Conservation (phyloP, 2,113 vertebrate species). For the Rhea pennata region DNA sequence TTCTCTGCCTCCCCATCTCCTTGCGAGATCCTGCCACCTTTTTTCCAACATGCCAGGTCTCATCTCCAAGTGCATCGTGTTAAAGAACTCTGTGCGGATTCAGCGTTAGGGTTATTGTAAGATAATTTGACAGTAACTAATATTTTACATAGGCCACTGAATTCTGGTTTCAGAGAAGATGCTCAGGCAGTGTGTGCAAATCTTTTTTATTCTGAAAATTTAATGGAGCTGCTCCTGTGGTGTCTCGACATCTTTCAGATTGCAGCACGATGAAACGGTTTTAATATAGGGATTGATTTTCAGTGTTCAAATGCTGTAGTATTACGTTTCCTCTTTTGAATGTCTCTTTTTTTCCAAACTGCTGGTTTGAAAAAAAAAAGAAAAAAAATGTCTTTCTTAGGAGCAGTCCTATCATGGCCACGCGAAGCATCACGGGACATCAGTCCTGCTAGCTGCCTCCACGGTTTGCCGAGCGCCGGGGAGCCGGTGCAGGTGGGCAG, state of each 20-base stretch:
- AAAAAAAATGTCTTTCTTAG: not conserved
- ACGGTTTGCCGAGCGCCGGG: rapidly evolving
- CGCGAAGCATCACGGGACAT: not conserved
- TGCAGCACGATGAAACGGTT: not conserved
- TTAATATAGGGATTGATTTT: not conserved
- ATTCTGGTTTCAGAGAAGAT: not conserved
- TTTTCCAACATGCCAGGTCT: slow-evolving; percentile 23
- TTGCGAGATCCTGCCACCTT: not conserved
- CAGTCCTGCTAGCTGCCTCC: not conserved
- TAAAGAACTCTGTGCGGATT: not conserved
- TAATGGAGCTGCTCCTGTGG: slow-evolving; percentile 16
- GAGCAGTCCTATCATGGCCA: not conserved
- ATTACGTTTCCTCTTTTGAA: not conserved
- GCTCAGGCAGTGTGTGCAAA: not conserved
- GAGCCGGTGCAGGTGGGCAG: not conserved
- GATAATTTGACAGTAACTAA: slow-evolving; percentile 31
- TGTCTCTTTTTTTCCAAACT: not conserved
- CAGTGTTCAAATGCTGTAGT: rapidly evolving
- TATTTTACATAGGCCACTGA: slow-evolving; percentile 46
- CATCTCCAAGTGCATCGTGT: not conserved
- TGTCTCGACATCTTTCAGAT: not conserved
- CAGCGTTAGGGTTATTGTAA: not conserved
- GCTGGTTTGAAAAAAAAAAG: not conserved
- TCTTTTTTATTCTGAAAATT: slow-evolving; percentile 3
- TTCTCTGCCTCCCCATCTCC: not conserved